Percentiles rank a stretch among this genome's conserved stretches.
These are phyloP conservation scores for Helicolenus hilgendorfi DNA, from an alignment of 2,797 vertebrate genomes.

Conservation along the genomic window DNA sequence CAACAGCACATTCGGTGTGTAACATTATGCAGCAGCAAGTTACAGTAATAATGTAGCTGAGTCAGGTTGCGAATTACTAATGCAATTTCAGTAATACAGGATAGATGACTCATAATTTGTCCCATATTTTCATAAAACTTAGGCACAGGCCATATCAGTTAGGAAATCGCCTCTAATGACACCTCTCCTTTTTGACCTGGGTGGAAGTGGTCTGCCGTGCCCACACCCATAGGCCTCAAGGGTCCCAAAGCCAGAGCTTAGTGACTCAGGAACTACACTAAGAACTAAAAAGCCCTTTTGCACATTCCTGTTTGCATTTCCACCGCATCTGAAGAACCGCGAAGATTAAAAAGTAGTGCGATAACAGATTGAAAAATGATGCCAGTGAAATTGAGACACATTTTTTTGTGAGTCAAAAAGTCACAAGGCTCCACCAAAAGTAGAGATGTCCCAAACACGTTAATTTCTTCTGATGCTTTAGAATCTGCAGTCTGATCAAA, in stretches of 20 bases:
- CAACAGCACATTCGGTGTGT: not conserved
- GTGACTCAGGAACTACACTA: not conserved
- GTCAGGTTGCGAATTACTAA: slow-evolving; percentile 24
- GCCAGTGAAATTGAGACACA: not conserved
- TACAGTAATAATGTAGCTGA: slow-evolving; percentile 41
- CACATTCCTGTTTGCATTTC: not conserved
- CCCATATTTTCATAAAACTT: slow-evolving; percentile 16
- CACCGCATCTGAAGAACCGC: not conserved
- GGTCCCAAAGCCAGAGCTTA: not conserved
- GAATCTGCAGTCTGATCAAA: not conserved
- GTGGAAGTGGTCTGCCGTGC: not conserved
- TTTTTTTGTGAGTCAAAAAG: not conserved
- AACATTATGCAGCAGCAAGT: slow-evolving; percentile 24
- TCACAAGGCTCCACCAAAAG: not conserved
- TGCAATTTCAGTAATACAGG: slow-evolving; percentile 32
- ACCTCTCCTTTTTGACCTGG: not conserved
- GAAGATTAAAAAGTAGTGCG: not conserved
- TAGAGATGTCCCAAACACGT: not conserved
- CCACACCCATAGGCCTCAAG: not conserved
- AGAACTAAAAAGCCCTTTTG: not conserved
- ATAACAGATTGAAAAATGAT: not conserved
- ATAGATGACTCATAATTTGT: slow-evolving; percentile 36
- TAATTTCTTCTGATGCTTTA: not conserved
- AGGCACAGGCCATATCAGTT: not conserved
- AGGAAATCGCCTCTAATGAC: not conserved